Evolutionary conservation across 2,888 invertebrate species (phyloP), one percentile per base, ranked within the genome.

Genomic region (Harpalus rubripes): DNA sequence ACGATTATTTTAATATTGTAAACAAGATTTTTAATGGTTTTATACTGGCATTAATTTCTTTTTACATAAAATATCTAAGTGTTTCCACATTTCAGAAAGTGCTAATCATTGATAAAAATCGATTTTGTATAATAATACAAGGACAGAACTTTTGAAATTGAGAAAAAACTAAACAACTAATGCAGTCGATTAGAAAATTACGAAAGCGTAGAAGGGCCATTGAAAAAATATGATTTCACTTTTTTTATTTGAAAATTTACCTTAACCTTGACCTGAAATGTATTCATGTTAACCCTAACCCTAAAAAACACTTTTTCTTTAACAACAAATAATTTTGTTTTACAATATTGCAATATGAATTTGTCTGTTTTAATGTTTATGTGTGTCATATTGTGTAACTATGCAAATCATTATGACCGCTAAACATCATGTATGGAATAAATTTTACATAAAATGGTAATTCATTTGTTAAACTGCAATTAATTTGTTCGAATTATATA

Each of bases 171-270:
- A 22, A 22, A 61, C 12, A 12, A 39, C 16, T 18, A 74, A 44
- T 74, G 72, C 72, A 74, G 44, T 74, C 72, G 72, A 44, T 74
- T 44, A 74, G 72, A 74, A 74, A 74, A 74, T 74, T 74, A 74
- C 72, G 72, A 74, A 74, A 74, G 72, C 72, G 44, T 74, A 74
- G 44, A 74, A 74, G 72, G 72, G 72, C 72, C 44, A 18, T 44
- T 74, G 41, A n/a, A 74, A 74, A 74, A 74, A 18, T 44, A 44
- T 44, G 72, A 74, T 74, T 74, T 74, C 72, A 18, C 72, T 74
- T 74, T n/a, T 74, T 74, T 15, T 44, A 44, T 26, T 32, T 65
- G 32, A 65, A 65, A 65, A 72, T 15, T 44, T 41, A 44, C 44
- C 44, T 72, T 44, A n/a, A 72, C 72, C 72, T 72, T 72, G 10